Evolutionary conservation across 2,888 invertebrate genomes (phyloP).

Genomic region (Siphlonurus alternatus): DNA sequence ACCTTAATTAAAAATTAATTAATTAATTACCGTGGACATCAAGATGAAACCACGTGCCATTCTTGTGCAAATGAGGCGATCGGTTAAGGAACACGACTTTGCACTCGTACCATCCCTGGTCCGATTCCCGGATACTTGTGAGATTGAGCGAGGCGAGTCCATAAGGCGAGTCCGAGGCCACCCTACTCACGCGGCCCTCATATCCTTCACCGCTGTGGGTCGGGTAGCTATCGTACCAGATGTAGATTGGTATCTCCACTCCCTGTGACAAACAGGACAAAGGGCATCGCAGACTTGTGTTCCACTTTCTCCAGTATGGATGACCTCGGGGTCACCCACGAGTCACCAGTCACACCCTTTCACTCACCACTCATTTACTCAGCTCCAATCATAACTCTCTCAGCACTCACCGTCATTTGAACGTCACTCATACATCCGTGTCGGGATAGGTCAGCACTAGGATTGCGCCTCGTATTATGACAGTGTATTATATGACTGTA

Average conservation of each 20-base stretch:
- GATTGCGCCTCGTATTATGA: neutral
- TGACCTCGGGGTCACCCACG: no score
- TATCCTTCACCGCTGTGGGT: conserved; percentile 91
- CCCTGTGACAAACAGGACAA: conserved; percentile 39
- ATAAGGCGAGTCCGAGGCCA: conserved; percentile 71
- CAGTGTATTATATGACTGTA: neutral
- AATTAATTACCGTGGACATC: conserved; percentile 85
- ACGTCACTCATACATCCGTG: no score
- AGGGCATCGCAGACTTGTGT: conserved; percentile 10
- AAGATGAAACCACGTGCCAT: conserved; percentile 96
- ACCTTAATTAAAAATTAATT: no score
- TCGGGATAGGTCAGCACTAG: neutral
- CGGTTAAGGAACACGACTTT: conserved; percentile 88
- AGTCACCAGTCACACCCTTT: no score
- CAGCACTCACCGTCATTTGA: no score
- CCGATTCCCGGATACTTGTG: conserved; percentile 81
- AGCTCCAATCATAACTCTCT: no score
- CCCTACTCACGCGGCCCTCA: conserved; percentile 79
- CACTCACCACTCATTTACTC: no score
- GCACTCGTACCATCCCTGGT: conserved; percentile 96
- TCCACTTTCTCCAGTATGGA: no score
- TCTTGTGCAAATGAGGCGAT: conserved; percentile 78
- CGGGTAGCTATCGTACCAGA: conserved; percentile 96
- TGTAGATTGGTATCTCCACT: conserved; percentile 91
- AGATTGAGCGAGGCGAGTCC: conserved; percentile 90